A percentile compares a stretch with the other conserved stretches of the same genome.
Evolutionary conservation across 2,113 vertebrate genomes (phyloP).

Genomic region (Phoxinus phoxinus): DNA sequence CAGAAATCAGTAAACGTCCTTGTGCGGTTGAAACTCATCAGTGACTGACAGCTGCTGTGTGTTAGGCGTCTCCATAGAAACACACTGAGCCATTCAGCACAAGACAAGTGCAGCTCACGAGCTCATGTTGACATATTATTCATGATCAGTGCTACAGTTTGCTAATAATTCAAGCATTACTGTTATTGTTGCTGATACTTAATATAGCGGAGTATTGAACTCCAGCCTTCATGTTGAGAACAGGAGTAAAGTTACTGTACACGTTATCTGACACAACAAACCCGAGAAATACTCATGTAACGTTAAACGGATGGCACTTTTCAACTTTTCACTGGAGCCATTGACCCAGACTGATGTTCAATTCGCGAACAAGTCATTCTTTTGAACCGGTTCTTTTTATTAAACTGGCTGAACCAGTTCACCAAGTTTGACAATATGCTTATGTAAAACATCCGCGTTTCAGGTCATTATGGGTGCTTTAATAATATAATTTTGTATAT

Average conservation of each 20-base stretch:
- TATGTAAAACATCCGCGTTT: too few species aligned
- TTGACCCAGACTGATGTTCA: too few species aligned
- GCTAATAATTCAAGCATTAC: background rate
- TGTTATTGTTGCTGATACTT: background rate
- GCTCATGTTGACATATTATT: background rate
- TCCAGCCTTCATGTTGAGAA: background rate
- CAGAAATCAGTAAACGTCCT: background rate
- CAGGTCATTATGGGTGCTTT: too few species aligned
- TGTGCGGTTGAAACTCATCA: background rate
- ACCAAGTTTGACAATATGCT: too few species aligned
- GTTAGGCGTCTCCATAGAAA: slow-evolving; percentile 1
- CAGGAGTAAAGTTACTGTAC: background rate
- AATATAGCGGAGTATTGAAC: background rate
- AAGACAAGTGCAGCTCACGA: background rate
- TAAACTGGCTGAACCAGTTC: too few species aligned
- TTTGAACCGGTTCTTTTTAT: too few species aligned
- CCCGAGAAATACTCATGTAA: too few species aligned
- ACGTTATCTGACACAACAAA: too few species aligned
- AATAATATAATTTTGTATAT: too few species aligned
- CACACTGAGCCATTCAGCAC: background rate
- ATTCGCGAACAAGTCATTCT: too few species aligned
- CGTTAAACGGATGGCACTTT: too few species aligned
- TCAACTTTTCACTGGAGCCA: too few species aligned
- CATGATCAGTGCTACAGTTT: background rate
- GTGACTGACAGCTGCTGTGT: slow-evolving; percentile 14